Conservation (phyloP, 2,113 vertebrate genomes). For the Phycodurus eques region DNA sequence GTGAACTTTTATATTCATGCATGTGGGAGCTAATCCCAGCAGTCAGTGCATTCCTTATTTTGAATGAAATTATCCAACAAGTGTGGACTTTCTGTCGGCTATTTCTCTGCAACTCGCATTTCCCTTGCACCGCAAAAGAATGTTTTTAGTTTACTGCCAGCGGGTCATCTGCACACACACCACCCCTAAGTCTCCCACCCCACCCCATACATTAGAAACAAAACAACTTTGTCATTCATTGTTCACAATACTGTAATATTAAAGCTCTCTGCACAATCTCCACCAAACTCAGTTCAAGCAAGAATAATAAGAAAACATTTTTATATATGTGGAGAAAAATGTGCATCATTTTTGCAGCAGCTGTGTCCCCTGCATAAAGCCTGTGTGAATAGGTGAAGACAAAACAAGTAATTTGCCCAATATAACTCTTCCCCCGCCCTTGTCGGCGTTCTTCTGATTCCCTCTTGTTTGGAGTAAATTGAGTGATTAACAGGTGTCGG, state of each 20-base stretch:
- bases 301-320: too few species aligned
- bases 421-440: conserved; percentile 3
- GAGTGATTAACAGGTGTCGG: conserved; percentile 77
- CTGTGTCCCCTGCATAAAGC: not conserved
- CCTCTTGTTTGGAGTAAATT: conserved; percentile 77
- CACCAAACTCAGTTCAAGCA: too few species aligned
- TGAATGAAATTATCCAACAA: conserved; percentile 59
- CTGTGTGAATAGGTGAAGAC: not conserved
- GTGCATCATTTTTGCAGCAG: not conserved
- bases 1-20: not conserved
- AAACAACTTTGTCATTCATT: conserved; percentile 86
- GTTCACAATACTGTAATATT: conserved; percentile 82
- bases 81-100: conserved; percentile 58
- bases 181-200: conserved; percentile 65
- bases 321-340: too few species aligned
- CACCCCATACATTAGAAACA: conserved; percentile 78
- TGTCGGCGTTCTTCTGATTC: conserved; percentile 42
- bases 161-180: conserved; percentile 58
- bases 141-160: conserved; percentile 64
- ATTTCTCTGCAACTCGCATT: conserved; percentile 49
- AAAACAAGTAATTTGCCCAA: not conserved
- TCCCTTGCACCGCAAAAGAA: conserved; percentile 65
- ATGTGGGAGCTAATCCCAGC: not conserved
- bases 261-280: conserved; percentile 39
- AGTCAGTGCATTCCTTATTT: not conserved